Conservation (phyloP, 2,888 invertebrate species). For the Chrysolina oricalcia region DNA sequence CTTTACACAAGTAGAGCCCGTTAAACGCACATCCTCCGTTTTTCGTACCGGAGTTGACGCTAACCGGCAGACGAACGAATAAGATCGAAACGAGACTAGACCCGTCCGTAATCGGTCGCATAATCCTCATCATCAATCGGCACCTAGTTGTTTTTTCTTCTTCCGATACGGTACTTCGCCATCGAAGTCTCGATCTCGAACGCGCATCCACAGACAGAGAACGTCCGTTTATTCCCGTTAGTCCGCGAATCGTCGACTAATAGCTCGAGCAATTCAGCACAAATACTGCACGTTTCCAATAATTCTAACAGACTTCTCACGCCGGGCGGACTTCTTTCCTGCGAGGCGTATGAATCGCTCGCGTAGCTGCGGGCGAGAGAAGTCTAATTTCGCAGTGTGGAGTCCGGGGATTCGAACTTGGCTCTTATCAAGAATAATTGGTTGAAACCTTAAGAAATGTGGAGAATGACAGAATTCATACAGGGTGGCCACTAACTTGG, state of each 20-base stretch:
- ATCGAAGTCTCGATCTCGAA: not conserved
- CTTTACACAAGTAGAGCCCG: too few species aligned
- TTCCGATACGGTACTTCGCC: conserved; percentile 12
- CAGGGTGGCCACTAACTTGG: too few species aligned
- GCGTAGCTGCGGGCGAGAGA: not conserved
- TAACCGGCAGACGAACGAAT: not conserved
- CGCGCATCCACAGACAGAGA: not conserved
- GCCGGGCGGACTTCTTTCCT: not conserved
- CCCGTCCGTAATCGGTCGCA: not conserved
- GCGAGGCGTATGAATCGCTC: not conserved
- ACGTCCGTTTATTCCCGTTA: not conserved
- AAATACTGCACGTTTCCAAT: conserved; percentile 13
- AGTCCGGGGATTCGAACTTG: too few species aligned
- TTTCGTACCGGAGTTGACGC: too few species aligned
- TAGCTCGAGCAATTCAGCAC: conserved; percentile 5
- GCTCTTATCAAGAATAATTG: too few species aligned
- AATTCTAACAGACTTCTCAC: not conserved
- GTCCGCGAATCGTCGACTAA: not conserved
- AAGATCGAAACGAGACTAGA: not conserved
- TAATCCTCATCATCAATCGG: not conserved
- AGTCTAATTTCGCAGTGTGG: too few species aligned
- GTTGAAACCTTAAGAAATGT: too few species aligned
- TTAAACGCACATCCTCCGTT: too few species aligned
- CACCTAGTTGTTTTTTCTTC: conserved; percentile 6
- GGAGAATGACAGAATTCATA: too few species aligned